phyloP scores from a whole-genome alignment of 2,797 vertebrate species.

The Chelidonichthys spinosus region DNA sequence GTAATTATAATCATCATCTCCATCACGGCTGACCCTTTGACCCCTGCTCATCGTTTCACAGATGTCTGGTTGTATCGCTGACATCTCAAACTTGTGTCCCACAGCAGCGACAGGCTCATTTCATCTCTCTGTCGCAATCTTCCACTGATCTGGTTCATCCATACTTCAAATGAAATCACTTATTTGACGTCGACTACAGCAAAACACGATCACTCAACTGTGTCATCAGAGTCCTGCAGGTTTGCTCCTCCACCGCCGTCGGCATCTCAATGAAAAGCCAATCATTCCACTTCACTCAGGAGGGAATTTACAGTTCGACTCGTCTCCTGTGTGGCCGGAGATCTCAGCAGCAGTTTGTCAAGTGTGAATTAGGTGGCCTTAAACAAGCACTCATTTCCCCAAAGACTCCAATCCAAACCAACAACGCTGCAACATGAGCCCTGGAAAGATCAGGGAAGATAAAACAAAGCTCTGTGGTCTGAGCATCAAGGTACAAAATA shows the following conservation, averaged over 20 bases:
- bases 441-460: slow-evolving; percentile 7
- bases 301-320: slow-evolving; percentile 28
- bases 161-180: slow-evolving; percentile 49
- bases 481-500: background rate
- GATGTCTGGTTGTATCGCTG: slow-evolving; percentile 2
- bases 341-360: slow-evolving; percentile 33
- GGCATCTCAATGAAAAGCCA: slow-evolving; percentile 62
- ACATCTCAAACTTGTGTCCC: slow-evolving; percentile 9
- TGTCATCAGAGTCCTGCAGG: slow-evolving; percentile 47
- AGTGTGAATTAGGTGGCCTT: slow-evolving; percentile 41
- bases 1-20: background rate
- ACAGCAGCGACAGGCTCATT: slow-evolving; percentile 7
- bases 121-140: slow-evolving; percentile 17
- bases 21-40: background rate
- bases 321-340: slow-evolving; percentile 12
- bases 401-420: slow-evolving; percentile 31
- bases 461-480: background rate
- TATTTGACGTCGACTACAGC: slow-evolving; percentile 27
- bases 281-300: slow-evolving; percentile 22
- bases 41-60: background rate
- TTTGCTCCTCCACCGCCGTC: slow-evolving; percentile 15
- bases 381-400: slow-evolving; percentile 43
- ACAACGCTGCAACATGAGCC: slow-evolving; percentile 6
- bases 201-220: slow-evolving; percentile 50
- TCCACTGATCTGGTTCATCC: slow-evolving; percentile 33